A percentile compares a stretch with the other conserved stretches of the same genome.
phyloP scores from a whole-genome alignment of 2,797 vertebrate species.

The Microctenopoma stevenorrisi region DNA sequence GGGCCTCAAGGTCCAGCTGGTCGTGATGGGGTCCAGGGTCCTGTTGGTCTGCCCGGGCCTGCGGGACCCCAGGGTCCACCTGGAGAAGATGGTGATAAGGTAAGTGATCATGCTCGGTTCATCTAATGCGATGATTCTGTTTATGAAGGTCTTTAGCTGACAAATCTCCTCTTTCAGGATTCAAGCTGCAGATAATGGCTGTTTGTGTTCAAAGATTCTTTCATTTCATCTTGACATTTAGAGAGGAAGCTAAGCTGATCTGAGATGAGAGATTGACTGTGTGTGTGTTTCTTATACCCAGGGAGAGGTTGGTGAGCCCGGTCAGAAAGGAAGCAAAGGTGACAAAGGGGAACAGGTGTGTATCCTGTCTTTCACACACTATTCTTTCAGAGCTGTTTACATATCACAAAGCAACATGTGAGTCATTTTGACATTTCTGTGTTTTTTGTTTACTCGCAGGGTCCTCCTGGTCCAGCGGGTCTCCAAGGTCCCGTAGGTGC shows the following conservation, averaged over 20 bases:
- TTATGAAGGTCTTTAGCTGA: slow-evolving; percentile 43
- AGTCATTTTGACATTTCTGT: neutral
- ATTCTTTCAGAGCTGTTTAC: neutral
- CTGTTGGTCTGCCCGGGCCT: slow-evolving; percentile 95
- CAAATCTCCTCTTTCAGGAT: slow-evolving; percentile 11
- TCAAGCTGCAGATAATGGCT: slow-evolving; percentile 12
- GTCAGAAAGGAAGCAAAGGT: slow-evolving; percentile 98
- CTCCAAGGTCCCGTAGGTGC: slow-evolving; percentile 96
- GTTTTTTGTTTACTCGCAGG: slow-evolving; percentile 78
- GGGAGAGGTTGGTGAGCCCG: slow-evolving; percentile 98
- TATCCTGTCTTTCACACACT: slow-evolving; percentile 16
- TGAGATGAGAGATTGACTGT: neutral
- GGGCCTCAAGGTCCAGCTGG: slow-evolving; percentile 96
- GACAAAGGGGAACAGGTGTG: slow-evolving; percentile 98
- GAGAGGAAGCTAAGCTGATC: slow-evolving; percentile 14
- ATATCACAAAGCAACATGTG: neutral
- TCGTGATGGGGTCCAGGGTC: slow-evolving; percentile 96
- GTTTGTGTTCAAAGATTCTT: slow-evolving; percentile 20
- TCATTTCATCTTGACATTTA: slow-evolving; percentile 22
- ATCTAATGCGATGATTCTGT: slow-evolving; percentile 46
- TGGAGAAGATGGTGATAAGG: slow-evolving; percentile 99
- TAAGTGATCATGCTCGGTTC: slow-evolving; percentile 69
- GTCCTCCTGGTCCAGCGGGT: slow-evolving; percentile 95
- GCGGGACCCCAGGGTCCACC: slow-evolving; percentile 96
- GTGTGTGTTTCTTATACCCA: slow-evolving; percentile 72